These are phyloP conservation scores for Hyalella azteca DNA, from an alignment of 2,888 invertebrate species.

Conservation along the genomic window DNA sequence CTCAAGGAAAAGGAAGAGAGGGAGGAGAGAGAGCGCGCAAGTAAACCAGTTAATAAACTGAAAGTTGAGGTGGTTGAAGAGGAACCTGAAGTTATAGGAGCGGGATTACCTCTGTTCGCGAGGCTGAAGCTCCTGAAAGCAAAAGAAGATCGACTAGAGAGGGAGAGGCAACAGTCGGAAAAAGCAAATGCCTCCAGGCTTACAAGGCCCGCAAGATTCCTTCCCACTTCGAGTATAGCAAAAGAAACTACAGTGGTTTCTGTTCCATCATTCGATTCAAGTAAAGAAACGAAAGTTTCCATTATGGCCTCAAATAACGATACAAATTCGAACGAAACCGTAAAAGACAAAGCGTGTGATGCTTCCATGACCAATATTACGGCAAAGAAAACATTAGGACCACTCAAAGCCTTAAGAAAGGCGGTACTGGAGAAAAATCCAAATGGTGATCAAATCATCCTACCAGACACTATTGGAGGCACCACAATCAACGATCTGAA, in stretches of 20 bases:
- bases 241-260: not conserved
- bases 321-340: not conserved
- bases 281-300: slow-evolving; percentile 11
- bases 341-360: slow-evolving; percentile 6
- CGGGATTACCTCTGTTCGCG: slow-evolving; percentile 76
- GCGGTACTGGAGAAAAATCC: slow-evolving; percentile 23
- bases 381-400: not conserved
- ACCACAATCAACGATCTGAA: slow-evolving; percentile 43
- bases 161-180: slow-evolving; percentile 38
- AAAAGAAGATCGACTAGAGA: slow-evolving; percentile 53
- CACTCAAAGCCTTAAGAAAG: slow-evolving; percentile 6
- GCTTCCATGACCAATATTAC: not conserved
- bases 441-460: slow-evolving; percentile 19
- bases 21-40: slow-evolving; percentile 65
- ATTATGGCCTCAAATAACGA: not conserved
- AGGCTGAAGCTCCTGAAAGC: slow-evolving; percentile 67
- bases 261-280: not conserved
- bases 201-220: not conserved
- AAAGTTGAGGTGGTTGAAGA: slow-evolving; percentile 42
- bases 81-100: slow-evolving; percentile 71
- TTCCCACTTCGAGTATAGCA: not conserved
- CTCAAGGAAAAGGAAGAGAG: slow-evolving; percentile 83
- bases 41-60: not conserved
- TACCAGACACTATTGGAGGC: not conserved
- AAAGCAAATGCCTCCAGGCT: not conserved